These are phyloP conservation scores for Lycaena phlaeas DNA, from an alignment of 2,888 invertebrate genomes.

Conservation along the genomic window DNA sequence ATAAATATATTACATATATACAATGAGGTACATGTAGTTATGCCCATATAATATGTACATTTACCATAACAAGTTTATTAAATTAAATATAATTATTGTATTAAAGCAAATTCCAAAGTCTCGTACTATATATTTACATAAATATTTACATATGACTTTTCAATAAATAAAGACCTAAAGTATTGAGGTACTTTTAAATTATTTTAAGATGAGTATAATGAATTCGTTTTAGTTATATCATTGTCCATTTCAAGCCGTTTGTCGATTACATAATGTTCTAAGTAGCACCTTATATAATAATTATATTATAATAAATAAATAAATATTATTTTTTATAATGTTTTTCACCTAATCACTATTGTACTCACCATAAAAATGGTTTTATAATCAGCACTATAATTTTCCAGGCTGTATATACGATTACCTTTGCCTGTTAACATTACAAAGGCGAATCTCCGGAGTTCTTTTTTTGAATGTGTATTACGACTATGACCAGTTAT, in stretches of 20 bases:
- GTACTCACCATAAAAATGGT: constrained; percentile 9
- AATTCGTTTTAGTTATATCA: constrained; percentile 19
- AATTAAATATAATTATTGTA: constrained; percentile 12
- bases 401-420: neutral
- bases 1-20: constrained; percentile 20
- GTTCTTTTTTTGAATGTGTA: neutral
- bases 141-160: constrained; percentile 27
- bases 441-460: neutral
- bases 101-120: constrained; percentile 67
- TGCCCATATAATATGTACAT: constrained; percentile 21
- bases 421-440: neutral
- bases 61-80: constrained; percentile 10
- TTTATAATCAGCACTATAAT: no score
- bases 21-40: constrained; percentile 19
- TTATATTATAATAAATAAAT: constrained; percentile 9
- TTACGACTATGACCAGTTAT: constrained; percentile 11
- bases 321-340: constrained; percentile 5
- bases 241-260: constrained; percentile 21
- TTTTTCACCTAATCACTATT: constrained; percentile 10
- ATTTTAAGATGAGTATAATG: constrained; percentile 9
- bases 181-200: constrained; percentile 42
- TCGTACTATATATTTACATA: constrained; percentile 28
- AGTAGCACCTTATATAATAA: constrained; percentile 1
- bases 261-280: constrained; percentile 12
- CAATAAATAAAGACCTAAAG: constrained; percentile 27